Conservation (phyloP, 2,888 invertebrate genomes). For the Tolmerus cingulatus region DNA sequence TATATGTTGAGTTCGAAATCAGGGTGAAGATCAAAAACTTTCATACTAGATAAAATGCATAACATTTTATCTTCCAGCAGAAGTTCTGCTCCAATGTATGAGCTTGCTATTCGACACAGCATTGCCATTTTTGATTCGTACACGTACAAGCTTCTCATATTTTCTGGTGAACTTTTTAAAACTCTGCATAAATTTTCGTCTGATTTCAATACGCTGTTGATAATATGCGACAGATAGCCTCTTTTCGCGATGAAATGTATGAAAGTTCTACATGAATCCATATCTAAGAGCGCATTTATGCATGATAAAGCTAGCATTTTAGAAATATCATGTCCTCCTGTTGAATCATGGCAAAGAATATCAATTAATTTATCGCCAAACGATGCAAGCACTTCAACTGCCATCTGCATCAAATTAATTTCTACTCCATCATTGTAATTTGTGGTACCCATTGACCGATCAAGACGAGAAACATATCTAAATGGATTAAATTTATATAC, state of each 20-base stretch:
- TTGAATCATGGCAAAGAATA: constrained; percentile 84
- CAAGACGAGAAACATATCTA: constrained; percentile 73
- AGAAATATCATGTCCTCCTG: constrained; percentile 88
- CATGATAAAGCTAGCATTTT: constrained; percentile 87
- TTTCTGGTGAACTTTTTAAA: constrained; percentile 72
- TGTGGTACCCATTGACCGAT: constrained; percentile 65
- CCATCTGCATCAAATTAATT: constrained; percentile 55
- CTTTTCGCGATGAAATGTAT: constrained; percentile 69
- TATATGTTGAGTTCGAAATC: constrained; percentile 65
- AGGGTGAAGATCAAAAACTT: constrained; percentile 77
- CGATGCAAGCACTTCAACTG: constrained; percentile 72
- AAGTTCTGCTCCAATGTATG: constrained; percentile 72
- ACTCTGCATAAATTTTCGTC: constrained; percentile 73
- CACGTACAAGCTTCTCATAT: constrained; percentile 80
- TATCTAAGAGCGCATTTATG: constrained; percentile 78
- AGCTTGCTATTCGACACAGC: constrained; percentile 74
- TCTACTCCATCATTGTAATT: constrained; percentile 73
- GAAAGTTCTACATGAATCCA: constrained; percentile 76
- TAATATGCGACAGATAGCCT: constrained; percentile 81
- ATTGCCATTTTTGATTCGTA: constrained; percentile 89
- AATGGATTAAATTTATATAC: constrained; percentile 53
- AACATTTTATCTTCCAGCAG: constrained; percentile 70
- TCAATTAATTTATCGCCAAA: constrained; percentile 85
- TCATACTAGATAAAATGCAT: constrained; percentile 72
- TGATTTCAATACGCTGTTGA: constrained; percentile 80